Percentiles rank a stretch among this genome's conserved stretches.
phyloP scores from a whole-genome alignment of 2,797 vertebrate species.

The Coregonus sp. region DNA sequence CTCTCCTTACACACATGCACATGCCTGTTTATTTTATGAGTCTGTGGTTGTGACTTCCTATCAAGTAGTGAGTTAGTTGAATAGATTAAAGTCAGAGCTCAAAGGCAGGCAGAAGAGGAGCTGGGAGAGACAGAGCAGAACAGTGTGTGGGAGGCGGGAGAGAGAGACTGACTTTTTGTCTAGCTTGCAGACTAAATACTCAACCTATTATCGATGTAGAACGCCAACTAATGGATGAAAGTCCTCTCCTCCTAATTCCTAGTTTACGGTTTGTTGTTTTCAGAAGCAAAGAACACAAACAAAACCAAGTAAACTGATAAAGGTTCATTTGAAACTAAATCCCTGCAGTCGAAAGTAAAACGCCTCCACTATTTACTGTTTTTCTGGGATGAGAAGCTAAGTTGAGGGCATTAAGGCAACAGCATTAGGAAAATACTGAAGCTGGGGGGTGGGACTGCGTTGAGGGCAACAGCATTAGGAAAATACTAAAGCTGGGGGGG shows the following conservation, averaged over 20 bases:
- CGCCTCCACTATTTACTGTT: neutral
- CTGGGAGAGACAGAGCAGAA: conserved; percentile 12
- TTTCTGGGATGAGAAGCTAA: neutral
- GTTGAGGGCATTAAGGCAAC: neutral
- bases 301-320: conserved; percentile 7
- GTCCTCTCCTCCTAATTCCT: too few relatives aligned
- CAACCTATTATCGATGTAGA: conserved; percentile 30
- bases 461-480: neutral
- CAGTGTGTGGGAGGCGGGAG: conserved; percentile 22
- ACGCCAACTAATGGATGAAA: conserved; percentile 24
- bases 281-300: conserved; percentile 1
- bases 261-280: too few relatives aligned
- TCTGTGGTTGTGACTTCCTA: neutral
- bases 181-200: conserved; percentile 24
- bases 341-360: conserved; percentile 4
- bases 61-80: neutral
- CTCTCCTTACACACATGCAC: too few relatives aligned
- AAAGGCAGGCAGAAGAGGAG: neutral
- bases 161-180: conserved; percentile 30
- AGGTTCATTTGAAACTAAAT: conserved; percentile 10
- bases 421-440: conserved; percentile 30
- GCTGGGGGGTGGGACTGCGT: neutral
- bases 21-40: too few relatives aligned
- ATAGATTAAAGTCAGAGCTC: neutral
- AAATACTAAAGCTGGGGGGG: neutral